Evolutionary conservation across 1,140 invertebrate genomes (phyloP).

Genomic region (Macrobrachium rosenbergii): DNA sequence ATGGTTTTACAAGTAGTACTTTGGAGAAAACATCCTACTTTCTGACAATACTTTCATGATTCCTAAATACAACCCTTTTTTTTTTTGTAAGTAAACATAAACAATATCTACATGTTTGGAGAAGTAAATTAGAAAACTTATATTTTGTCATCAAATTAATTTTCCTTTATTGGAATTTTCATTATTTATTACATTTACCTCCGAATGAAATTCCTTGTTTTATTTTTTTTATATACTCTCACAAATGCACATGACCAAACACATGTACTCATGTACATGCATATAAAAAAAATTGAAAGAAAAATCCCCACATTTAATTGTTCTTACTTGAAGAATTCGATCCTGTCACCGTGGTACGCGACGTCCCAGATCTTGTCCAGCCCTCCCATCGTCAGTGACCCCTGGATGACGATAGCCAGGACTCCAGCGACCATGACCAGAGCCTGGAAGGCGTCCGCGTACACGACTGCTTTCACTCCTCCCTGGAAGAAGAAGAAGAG

Average conservation of each 20-base stretch:
- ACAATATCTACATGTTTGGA: neutral
- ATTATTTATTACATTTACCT: neutral
- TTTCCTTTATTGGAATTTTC: no score
- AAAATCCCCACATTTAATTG: no score
- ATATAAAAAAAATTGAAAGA: no score
- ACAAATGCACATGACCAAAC: no score
- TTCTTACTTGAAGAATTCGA: constrained; percentile 63
- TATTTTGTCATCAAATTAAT: neutral
- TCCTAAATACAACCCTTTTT: no score
- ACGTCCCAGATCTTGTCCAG: constrained; percentile 39
- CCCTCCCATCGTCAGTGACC: constrained; percentile 79
- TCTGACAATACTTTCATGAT: no score
- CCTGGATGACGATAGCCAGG: constrained; percentile 78
- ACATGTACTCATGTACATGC: no score
- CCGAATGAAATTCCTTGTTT: neutral
- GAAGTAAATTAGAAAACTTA: neutral
- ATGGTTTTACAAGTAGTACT: no score
- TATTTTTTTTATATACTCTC: no score
- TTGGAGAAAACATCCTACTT: no score
- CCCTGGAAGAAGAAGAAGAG: constrained; percentile 71
- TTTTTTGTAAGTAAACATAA: no score
- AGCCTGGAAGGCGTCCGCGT: constrained; percentile 88
- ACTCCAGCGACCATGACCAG: constrained; percentile 84
- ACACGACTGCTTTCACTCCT: constrained; percentile 85
- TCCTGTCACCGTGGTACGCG: constrained; percentile 53